These are phyloP conservation scores for Lacerta agilis DNA, from an alignment of 2,797 vertebrate genomes.

Conservation along the genomic window DNA sequence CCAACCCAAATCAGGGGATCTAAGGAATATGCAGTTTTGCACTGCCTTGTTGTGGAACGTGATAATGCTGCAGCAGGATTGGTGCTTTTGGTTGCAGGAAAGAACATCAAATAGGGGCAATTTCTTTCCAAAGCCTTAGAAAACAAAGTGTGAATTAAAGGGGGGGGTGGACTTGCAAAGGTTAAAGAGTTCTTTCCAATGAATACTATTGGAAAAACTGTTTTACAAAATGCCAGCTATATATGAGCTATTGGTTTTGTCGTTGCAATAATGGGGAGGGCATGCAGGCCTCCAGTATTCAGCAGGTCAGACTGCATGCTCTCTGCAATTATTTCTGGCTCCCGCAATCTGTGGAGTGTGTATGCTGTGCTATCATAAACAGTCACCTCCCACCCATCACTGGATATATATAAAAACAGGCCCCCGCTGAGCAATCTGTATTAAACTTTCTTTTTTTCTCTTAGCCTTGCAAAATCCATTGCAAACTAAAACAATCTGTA, in stretches of 20 bases:
- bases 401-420: slow-evolving; percentile 27
- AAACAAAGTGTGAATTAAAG: background rate
- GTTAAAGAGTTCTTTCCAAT: background rate
- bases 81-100: background rate
- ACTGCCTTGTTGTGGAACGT: background rate
- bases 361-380: slow-evolving; percentile 4
- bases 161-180: background rate
- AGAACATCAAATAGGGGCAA: background rate
- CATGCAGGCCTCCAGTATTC: background rate
- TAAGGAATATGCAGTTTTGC: background rate
- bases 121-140: background rate
- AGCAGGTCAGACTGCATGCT: background rate
- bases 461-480: slow-evolving; percentile 9
- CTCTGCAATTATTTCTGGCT: slow-evolving; percentile 21
- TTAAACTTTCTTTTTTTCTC: background rate
- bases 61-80: background rate
- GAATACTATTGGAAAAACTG: background rate
- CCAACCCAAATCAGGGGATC: background rate
- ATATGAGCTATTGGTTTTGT: background rate
- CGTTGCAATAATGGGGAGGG: background rate
- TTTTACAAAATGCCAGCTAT: slow-evolving; percentile 20
- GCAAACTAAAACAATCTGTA: slow-evolving; percentile 17
- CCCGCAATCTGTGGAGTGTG: slow-evolving; percentile 9
- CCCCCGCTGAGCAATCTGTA: slow-evolving; percentile 27
- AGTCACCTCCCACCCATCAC: slow-evolving; percentile 24